Evolutionary conservation across 1,140 invertebrate genomes (phyloP).

Genomic region (Maconellicoccus hirsutus): DNA sequence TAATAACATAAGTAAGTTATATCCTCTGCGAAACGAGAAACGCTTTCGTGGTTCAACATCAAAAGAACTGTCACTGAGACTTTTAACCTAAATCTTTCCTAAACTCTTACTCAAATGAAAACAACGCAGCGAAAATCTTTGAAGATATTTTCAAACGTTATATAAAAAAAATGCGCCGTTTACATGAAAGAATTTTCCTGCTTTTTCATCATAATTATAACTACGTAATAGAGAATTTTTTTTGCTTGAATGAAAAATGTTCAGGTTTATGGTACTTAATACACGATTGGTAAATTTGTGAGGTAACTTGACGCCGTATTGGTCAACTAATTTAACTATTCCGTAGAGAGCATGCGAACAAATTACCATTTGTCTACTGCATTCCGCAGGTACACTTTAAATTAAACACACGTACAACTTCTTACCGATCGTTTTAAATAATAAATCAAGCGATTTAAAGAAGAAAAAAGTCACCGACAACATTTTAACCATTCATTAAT

Average conservation of each 20-base stretch:
- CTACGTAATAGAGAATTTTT: too few species aligned
- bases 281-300: too few species aligned
- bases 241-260: too few species aligned
- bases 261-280: too few species aligned
- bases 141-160: background rate
- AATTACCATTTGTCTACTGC: background rate
- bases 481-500: too few species aligned
- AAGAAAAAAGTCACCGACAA: too few species aligned
- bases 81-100: constrained; percentile 19
- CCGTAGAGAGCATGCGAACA: background rate
- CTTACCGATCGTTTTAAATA: background rate
- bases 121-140: background rate
- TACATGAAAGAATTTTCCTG: too few species aligned
- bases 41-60: constrained; percentile 12
- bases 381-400: constrained; percentile 11
- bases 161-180: too few species aligned
- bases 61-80: constrained; percentile 17
- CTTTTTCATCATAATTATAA: too few species aligned
- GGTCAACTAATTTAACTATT: background rate
- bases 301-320: too few species aligned
- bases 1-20: constrained; percentile 16
- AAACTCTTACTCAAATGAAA: background rate
- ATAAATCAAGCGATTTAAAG: too few species aligned
- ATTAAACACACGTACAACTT: constrained; percentile 12
- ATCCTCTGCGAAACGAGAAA: constrained; percentile 13